Evolutionary conservation across 1,140 invertebrate genomes (phyloP), one percentile per base, ranked within the genome.

Genomic region (Lineus longissimus): DNA sequence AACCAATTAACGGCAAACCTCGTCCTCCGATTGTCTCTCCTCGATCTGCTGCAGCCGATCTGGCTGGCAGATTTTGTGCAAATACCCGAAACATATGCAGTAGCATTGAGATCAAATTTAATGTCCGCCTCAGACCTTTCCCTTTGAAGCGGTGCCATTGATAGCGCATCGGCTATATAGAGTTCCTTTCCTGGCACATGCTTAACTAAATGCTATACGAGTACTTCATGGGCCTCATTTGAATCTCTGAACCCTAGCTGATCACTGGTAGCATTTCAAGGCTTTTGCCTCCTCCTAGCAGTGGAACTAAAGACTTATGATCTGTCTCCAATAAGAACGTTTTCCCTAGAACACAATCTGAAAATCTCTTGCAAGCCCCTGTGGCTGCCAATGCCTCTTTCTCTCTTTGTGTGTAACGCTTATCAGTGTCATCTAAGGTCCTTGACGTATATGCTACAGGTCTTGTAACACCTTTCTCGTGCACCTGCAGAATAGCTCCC

Each of bases 351-450:
- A 81, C 62, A 67, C 73, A 81, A 27, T 76, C 55, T 64, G 75
- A 67, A 73, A 82, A 83, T 56, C 76, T 75, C 31, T 80, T 59
- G 57, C 60, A 65, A 13, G 73, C 72, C 71, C 71, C 76, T 2
- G 69, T 56, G 2, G 81, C 72, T 47, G 76, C 77, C 40, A 81
- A 66, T n/a, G 76, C 60, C 68, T 84, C 80, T 57, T 83, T 84
- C 68, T 85, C 82, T 27, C 81, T 84, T 65, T 76, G 73, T 11
- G 79, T 63, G 63, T 76, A 84, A 30, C 74, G 70, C 47, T 64
- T 25, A 65, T 83, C 73, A 29, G 74, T 66, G 17, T 65, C 59
- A 11, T 70, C 78, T 27, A 83, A 67, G n/a, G 64, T 61, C 65
- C 73, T 62, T n/a, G n/a, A n/a, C n/a, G n/a, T n/a, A n/a, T n/a